A percentile compares a stretch with the other conserved stretches of the same genome.
Conservation (phyloP, 1,140 invertebrate genomes). For the Ceratina calcarata region DNA sequence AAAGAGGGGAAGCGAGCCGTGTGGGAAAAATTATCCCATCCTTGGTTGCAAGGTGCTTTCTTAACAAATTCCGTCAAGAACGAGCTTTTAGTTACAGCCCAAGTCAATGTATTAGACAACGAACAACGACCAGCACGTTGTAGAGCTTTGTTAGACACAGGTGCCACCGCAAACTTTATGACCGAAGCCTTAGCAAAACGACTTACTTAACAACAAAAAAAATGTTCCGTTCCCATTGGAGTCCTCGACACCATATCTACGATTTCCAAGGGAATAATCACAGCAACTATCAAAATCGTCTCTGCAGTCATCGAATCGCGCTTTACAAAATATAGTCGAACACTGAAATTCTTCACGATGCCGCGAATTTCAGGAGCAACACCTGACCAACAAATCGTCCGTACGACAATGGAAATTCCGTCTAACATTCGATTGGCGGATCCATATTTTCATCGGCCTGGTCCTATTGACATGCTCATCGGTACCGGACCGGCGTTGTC, state of each 20-base stretch:
- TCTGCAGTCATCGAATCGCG: background rate
- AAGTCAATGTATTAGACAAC: background rate
- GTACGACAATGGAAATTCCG: background rate
- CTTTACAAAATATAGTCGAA: background rate
- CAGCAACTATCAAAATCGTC: background rate
- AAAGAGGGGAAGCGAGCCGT: no score
- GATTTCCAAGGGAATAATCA: background rate
- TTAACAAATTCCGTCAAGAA: background rate
- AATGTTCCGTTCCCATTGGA: background rate
- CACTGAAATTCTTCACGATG: background rate
- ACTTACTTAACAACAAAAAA: background rate
- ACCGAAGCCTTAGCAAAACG: background rate
- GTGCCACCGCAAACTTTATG: conserved; percentile 4
- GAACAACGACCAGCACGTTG: background rate
- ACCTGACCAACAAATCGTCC: background rate
- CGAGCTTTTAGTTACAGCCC: background rate
- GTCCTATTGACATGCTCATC: background rate
- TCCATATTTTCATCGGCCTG: background rate
- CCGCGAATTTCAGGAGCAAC: background rate
- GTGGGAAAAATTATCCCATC: no score
- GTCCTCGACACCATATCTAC: background rate
- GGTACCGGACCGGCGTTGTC: background rate
- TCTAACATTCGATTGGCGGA: background rate
- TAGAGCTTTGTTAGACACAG: background rate
- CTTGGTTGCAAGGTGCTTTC: background rate